A percentile compares a stretch with the other conserved stretches of the same genome.
Evolutionary conservation across 2,113 vertebrate genomes (phyloP).

Genomic region (Gallinago undulata): DNA sequence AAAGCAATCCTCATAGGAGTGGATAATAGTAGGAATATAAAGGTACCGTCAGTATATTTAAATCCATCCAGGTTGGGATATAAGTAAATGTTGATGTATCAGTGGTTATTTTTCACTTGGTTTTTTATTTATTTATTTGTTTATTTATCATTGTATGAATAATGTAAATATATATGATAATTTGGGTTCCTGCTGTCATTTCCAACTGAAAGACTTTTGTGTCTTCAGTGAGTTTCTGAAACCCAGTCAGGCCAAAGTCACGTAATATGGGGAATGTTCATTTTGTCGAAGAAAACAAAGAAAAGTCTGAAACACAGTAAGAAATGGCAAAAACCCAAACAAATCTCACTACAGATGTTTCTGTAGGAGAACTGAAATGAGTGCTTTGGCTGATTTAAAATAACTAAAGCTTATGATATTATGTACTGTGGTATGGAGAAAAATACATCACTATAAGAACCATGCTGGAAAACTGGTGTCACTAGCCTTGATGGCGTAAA

Average conservation of each 20-base stretch:
- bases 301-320: background rate
- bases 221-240: background rate
- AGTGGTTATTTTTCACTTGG: background rate
- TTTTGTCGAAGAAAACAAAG: background rate
- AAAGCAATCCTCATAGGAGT: constrained; percentile 65
- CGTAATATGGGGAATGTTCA: background rate
- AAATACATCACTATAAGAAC: background rate
- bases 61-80: constrained; percentile 49
- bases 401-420: background rate
- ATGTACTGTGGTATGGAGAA: background rate
- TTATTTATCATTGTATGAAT: constrained; percentile 19
- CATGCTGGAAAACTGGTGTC: background rate
- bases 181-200: background rate
- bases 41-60: constrained; percentile 43
- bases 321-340: background rate
- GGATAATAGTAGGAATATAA: background rate
- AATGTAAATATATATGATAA: constrained; percentile 56
- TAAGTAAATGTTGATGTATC: constrained; percentile 45
- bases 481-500: background rate
- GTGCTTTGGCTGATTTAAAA: background rate
- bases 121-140: background rate
- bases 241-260: background rate
- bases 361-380: constrained; percentile 6
- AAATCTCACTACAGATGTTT: background rate
- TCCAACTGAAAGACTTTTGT: background rate